Evolutionary conservation across 2,797 vertebrate genomes (phyloP).

Genomic region (Hybognathus amarus): DNA sequence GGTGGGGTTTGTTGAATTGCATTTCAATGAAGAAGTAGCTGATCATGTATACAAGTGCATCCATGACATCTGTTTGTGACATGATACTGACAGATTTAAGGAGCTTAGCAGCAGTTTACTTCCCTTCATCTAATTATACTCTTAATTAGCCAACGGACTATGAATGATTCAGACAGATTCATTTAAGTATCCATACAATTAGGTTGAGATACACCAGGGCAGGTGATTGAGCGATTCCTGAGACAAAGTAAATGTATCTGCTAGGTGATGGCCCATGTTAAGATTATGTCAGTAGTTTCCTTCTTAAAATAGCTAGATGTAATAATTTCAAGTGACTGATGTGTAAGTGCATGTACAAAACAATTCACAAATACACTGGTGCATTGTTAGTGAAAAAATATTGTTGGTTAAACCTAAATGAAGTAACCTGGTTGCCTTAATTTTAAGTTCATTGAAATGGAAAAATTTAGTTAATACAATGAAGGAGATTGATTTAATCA

Average conservation of each 20-base stretch:
- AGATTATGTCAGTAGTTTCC: background rate
- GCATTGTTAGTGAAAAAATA: background rate
- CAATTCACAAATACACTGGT: background rate
- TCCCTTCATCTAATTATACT: constrained; percentile 9
- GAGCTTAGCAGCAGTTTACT: background rate
- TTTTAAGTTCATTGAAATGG: too few relatives aligned
- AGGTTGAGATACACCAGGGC: background rate
- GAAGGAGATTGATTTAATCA: too few relatives aligned
- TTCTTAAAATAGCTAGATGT: background rate
- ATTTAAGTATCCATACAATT: constrained; percentile 8
- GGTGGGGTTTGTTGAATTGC: background rate
- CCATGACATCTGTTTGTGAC: constrained; percentile 13
- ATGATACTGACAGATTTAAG: constrained; percentile 42
- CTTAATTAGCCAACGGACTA: constrained; percentile 2
- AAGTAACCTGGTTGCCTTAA: too few relatives aligned
- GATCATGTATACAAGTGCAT: background rate
- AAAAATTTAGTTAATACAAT: too few relatives aligned
- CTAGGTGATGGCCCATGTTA: background rate
- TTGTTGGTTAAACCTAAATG: too few relatives aligned
- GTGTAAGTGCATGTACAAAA: background rate
- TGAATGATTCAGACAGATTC: constrained; percentile 4
- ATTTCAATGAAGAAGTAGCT: background rate
- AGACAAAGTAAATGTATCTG: background rate
- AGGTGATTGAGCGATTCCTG: background rate
- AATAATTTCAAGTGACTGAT: background rate